Conservation (phyloP, 2,113 vertebrate genomes). For the Actenoides hombroni region DNA sequence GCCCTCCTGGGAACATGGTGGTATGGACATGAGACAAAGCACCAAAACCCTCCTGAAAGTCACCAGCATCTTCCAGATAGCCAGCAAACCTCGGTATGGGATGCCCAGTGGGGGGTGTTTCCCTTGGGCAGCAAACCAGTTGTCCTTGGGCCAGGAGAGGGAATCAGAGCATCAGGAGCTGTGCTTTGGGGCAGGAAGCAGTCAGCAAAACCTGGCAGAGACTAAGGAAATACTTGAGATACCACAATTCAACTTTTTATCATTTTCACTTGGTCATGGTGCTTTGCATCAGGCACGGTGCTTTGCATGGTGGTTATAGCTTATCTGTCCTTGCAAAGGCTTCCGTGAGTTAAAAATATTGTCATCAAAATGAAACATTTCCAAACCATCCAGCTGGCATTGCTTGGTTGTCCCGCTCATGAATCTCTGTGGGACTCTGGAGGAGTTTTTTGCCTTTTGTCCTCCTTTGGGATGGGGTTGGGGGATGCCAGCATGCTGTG, state of each 20-base stretch:
- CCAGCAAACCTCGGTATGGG: neutral
- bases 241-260: neutral
- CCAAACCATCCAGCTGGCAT: neutral
- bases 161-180: fast-evolving
- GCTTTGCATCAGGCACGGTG: neutral
- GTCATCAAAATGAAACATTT: neutral
- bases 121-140: neutral
- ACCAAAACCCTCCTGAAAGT: neutral
- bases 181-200: neutral
- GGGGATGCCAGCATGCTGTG: neutral
- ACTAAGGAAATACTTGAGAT: neutral
- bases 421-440: neutral
- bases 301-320: neutral
- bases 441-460: neutral
- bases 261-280: fast-evolving
- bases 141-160: fast-evolving
- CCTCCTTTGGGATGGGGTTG: neutral
- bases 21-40: neutral
- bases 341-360: neutral
- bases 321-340: neutral
- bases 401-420: fast-evolving
- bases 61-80: neutral
- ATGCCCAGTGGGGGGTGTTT: neutral
- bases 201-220: neutral
- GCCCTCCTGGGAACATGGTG: neutral